Evolutionary conservation across 2,113 vertebrate genomes (phyloP), one percentile per base, ranked within the genome.

Genomic region (Pygoscelis adeliae): DNA sequence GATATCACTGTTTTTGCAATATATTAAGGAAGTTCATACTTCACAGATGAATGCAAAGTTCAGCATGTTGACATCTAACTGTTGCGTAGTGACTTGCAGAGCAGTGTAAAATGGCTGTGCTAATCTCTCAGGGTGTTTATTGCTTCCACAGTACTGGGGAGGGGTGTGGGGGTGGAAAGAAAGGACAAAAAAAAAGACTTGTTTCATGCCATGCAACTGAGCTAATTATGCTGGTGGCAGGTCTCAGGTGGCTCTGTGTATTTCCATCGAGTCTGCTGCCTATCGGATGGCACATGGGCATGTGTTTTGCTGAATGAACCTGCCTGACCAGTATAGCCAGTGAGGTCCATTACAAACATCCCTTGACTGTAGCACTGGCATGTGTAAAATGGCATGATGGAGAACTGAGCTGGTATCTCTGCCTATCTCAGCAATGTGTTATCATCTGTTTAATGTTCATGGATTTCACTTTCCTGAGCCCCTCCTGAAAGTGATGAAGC

Each of bases 281-380:
- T 44, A 23, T 63, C 1, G 2, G 46, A 11, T 32, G 29, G 12
- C 22, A 46, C 0, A 0, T 29, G 26, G n/a, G 52, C 30, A 34
- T 0, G 1, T 7, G 12, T 26, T 63, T 58, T 42, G 17, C 53
- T 73, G 9, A 15, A 22, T 40, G 29, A 70, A 13, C 20, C 36
- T 53, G 40, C 36, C 38, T 84, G 59, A 16, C 34, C 71, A 46
- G 30, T 42, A 17, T 22, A n/a, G 36, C 17, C 71, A 69, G 30
- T 10, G 44, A 49, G 20, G 11, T 56, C 25, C 22, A 13, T 27
- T 63, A 14, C 38, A 34, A 49, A 22, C 11, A 11, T n/a, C 56
- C 27, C 44, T 76, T 32, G 67, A 10, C 79, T 38, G 13, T 19
- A 29, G 42, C 21, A 19, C 0, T 38, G 65, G 29, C 32, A 7